Percentiles rank a stretch among this genome's conserved stretches.
Evolutionary conservation across 2,113 vertebrate genomes (phyloP).

Genomic region (human): GRCh38 chr5:151881501-151882000

Average conservation of each 20-base stretch:
- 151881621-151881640: background rate
- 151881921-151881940: background rate
- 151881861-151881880: background rate
- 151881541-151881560: too few species aligned
- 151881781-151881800: background rate
- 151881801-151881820: background rate
- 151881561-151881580: too few species aligned
- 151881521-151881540: too few species aligned
- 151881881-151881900: background rate
- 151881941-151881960: background rate
- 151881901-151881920: background rate
- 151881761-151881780: background rate
- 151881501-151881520: too few species aligned
- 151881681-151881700: background rate
- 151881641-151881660: background rate
- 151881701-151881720: conserved; percentile 2
- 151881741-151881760: background rate
- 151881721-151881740: background rate
- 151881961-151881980: background rate
- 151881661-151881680: background rate
- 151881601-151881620: too few species aligned
- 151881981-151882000: background rate
- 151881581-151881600: too few species aligned
- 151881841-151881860: background rate
- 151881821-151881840: background rate